Percentiles rank a stretch among this genome's conserved stretches.
These are phyloP conservation scores for Seira sanloemensis DNA, from an alignment of 2,888 invertebrate species.

Conservation along the genomic window DNA sequence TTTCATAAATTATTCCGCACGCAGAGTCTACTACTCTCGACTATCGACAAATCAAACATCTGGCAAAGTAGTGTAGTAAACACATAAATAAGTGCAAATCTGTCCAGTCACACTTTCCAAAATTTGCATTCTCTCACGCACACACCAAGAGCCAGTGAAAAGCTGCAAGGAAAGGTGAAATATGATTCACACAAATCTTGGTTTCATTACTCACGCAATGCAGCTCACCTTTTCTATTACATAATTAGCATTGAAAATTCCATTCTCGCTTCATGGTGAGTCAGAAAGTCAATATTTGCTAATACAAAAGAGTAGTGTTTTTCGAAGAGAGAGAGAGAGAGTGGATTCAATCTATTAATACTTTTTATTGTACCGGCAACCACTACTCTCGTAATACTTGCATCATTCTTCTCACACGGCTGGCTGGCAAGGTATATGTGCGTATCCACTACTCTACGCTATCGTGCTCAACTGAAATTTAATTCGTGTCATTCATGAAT, in stretches of 20 bases:
- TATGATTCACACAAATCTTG: background rate
- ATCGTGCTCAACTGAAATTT: background rate
- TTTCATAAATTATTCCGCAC: background rate
- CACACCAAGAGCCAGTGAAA: background rate
- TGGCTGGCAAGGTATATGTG: background rate
- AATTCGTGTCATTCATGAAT: conserved; percentile 16
- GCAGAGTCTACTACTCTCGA: background rate
- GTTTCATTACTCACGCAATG: conserved; percentile 16
- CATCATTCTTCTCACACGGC: background rate
- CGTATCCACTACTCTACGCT: background rate
- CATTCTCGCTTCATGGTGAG: background rate
- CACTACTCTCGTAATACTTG: background rate
- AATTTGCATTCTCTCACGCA: background rate
- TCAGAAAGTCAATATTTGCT: conserved; percentile 1
- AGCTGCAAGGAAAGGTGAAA: too few relatives aligned
- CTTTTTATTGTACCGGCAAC: too few relatives aligned
- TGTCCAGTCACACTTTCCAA: background rate
- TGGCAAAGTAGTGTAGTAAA: too few relatives aligned
- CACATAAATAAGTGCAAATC: conserved; percentile 1
- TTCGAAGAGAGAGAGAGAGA: background rate
- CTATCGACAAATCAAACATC: background rate
- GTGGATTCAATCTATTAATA: background rate
- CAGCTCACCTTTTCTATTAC: background rate
- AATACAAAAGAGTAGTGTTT: background rate
- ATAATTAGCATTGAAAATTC: background rate